phyloP scores from a whole-genome alignment of 2,888 invertebrate species.

The Calephelis perditalis region DNA sequence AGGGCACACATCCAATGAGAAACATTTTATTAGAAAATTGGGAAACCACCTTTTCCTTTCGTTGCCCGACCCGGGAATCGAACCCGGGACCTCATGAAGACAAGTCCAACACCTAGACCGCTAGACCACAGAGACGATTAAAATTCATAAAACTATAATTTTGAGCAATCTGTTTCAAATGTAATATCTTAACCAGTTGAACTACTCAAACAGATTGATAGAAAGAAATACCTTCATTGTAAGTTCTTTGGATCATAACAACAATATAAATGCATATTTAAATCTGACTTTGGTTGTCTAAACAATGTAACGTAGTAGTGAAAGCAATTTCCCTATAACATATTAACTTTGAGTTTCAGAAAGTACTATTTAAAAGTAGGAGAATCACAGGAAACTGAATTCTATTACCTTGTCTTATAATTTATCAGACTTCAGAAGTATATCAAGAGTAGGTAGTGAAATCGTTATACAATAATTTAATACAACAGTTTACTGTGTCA shows the following conservation, averaged over 20 bases:
- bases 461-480: constrained; percentile 1
- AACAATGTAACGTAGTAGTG: constrained; percentile 2
- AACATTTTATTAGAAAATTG: too few relatives aligned
- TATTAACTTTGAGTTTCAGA: background rate
- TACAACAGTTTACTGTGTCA: background rate
- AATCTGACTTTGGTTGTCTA: background rate
- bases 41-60: too few relatives aligned
- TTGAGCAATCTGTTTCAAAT: too few relatives aligned
- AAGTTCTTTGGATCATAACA: background rate
- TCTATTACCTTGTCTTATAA: background rate
- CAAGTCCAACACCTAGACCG: too few relatives aligned
- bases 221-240: background rate
- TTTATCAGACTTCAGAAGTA: background rate
- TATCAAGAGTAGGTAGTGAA: background rate
- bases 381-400: background rate
- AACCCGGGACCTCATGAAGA: too few relatives aligned
- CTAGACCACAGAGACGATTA: too few relatives aligned
- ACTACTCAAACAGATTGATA: background rate
- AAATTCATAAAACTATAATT: too few relatives aligned
- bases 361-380: background rate
- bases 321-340: constrained; percentile 4
- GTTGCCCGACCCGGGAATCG: too few relatives aligned
- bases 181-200: too few relatives aligned
- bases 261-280: constrained; percentile 2
- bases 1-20: too few relatives aligned